Percentiles rank a stretch among this genome's conserved stretches.
These are phyloP conservation scores for Lissocephala sabroskyi DNA, from an alignment of 2,888 invertebrate genomes.

Conservation along the genomic window DNA sequence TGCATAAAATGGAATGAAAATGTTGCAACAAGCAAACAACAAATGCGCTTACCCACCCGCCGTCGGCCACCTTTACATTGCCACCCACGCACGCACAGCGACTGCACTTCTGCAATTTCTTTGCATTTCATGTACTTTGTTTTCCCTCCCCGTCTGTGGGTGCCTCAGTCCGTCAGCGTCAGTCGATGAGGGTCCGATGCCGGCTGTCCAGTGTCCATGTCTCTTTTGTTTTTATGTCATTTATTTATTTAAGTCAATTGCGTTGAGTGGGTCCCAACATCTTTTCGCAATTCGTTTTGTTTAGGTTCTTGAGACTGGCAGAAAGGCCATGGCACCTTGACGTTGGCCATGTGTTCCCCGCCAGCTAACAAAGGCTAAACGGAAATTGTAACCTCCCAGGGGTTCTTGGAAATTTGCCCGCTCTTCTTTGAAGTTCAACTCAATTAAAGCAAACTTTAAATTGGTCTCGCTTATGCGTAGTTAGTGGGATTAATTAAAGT, in stretches of 20 bases:
- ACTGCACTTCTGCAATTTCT: not conserved
- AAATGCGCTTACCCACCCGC: conserved; percentile 9
- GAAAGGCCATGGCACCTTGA: too few species aligned
- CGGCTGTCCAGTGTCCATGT: conserved; percentile 17
- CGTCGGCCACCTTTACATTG: not conserved
- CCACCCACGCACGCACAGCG: conserved; percentile 1
- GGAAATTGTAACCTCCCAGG: too few species aligned
- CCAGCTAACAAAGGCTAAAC: too few species aligned
- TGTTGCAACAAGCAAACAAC: conserved; percentile 46
- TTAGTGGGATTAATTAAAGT: too few species aligned
- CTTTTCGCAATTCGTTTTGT: conserved; percentile 54
- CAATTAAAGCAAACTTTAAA: too few species aligned
- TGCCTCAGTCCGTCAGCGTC: not conserved
- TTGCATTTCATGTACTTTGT: conserved; percentile 26
- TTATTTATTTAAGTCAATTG: conserved; percentile 62
- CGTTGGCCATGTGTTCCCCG: too few species aligned
- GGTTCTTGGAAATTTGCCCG: too few species aligned
- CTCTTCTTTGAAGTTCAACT: too few species aligned
- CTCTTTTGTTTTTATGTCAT: conserved; percentile 54
- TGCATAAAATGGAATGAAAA: conserved; percentile 50
- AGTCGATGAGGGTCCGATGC: conserved; percentile 14
- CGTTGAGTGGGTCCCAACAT: conserved; percentile 56
- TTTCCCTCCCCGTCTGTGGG: conserved; percentile 3
- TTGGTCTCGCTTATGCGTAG: too few species aligned
- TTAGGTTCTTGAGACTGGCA: too few species aligned